A percentile compares a stretch with the other conserved stretches of the same genome.
phyloP scores from a whole-genome alignment of 1,140 invertebrate species.

The Lordiphosa collinella region DNA sequence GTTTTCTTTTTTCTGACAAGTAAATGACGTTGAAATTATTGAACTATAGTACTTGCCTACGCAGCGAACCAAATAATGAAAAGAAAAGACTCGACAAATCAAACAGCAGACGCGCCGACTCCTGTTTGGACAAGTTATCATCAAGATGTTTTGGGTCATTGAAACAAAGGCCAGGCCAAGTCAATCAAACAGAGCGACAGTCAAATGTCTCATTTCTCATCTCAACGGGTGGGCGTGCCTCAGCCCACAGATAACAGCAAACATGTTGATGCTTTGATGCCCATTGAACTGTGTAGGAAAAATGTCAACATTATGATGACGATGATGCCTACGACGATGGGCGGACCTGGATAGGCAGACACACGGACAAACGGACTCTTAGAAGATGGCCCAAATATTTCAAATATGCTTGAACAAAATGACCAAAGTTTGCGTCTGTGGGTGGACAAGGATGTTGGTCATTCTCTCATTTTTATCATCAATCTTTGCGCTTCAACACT shows the following conservation, averaged over 20 bases:
- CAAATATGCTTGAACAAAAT: conserved; percentile 9
- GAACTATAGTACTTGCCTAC: conserved; percentile 53
- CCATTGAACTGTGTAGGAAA: conserved; percentile 60
- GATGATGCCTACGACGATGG: conserved; percentile 39
- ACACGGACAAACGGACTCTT: background rate
- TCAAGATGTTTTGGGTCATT: conserved; percentile 73
- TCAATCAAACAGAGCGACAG: conserved; percentile 71
- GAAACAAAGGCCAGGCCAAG: conserved; percentile 66
- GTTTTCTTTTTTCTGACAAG: conserved; percentile 41
- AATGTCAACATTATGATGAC: conserved; percentile 73
- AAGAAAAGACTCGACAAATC: conserved; percentile 30
- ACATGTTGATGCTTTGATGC: conserved; percentile 51
- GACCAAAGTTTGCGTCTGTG: conserved; percentile 26
- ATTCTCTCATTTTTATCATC: conserved; percentile 46
- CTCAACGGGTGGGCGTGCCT: conserved; percentile 11
- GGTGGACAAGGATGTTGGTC: conserved; percentile 9
- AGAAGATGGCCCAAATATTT: conserved; percentile 34
- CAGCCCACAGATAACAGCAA: conserved; percentile 37
- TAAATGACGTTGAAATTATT: conserved; percentile 64
- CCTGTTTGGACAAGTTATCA: conserved; percentile 69
- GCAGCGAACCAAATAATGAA: conserved; percentile 66
- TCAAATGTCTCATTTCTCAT: conserved; percentile 29
- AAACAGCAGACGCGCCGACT: conserved; percentile 41
- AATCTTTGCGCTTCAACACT: conserved; percentile 73
- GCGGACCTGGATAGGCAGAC: background rate